Percentiles rank a stretch among this genome's conserved stretches.
phyloP scores from a whole-genome alignment of 1,140 invertebrate species.

The Andricus grossulariae region DNA sequence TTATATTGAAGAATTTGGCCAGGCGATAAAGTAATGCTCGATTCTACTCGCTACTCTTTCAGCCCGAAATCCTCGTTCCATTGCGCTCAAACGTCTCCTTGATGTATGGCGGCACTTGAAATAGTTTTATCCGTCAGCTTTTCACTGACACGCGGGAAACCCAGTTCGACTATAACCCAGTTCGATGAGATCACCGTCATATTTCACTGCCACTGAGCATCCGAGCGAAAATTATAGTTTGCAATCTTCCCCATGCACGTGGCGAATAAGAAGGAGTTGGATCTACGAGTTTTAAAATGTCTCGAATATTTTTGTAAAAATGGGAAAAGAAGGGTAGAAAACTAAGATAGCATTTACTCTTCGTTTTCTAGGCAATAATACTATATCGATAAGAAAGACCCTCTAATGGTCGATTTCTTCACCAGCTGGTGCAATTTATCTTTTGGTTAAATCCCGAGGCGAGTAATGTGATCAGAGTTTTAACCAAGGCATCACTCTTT shows the following conservation, averaged over 20 bases:
- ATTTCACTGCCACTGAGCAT: slow-evolving; percentile 50
- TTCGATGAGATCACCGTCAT: slow-evolving; percentile 52
- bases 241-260: slow-evolving; percentile 52
- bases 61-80: slow-evolving; percentile 49
- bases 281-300: slow-evolving; percentile 1
- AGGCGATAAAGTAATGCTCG: slow-evolving; percentile 29
- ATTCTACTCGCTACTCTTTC: slow-evolving; percentile 54
- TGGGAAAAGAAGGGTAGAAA: not conserved
- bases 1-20: not conserved
- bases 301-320: slow-evolving; percentile 13
- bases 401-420: slow-evolving; percentile 19
- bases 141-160: slow-evolving; percentile 37
- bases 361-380: slow-evolving; percentile 10
- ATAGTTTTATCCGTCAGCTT: slow-evolving; percentile 50
- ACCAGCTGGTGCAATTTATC: slow-evolving; percentile 17
- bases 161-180: slow-evolving; percentile 50
- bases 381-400: slow-evolving; percentile 20
- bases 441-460: slow-evolving; percentile 11
- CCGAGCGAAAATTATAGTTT: slow-evolving; percentile 57
- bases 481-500: not conserved
- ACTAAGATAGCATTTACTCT: slow-evolving; percentile 2
- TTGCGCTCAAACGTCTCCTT: slow-evolving; percentile 49
- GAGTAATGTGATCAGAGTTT: slow-evolving; percentile 21
- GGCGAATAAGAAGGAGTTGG: not conserved
- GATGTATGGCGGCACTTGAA: slow-evolving; percentile 50